Conservation (phyloP, 2,888 invertebrate species). For the Ophion obscuratus region DNA sequence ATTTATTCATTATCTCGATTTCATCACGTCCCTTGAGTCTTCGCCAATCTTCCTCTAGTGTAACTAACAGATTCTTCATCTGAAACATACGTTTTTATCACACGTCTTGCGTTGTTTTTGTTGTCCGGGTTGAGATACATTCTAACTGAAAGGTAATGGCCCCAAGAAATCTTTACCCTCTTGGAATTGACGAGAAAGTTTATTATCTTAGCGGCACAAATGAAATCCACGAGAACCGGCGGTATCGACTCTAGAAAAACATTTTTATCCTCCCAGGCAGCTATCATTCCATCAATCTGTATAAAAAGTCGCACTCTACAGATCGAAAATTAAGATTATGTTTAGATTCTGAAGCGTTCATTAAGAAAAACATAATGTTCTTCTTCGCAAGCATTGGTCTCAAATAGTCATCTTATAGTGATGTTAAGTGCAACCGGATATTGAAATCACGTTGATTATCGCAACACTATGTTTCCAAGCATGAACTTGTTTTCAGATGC, state of each 20-base stretch:
- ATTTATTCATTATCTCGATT: conserved; percentile 65
- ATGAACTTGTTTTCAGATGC: background rate
- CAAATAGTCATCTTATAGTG: too few species aligned
- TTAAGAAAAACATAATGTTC: background rate
- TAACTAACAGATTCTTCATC: conserved; percentile 66
- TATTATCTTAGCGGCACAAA: conserved; percentile 62
- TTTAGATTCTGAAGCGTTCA: background rate
- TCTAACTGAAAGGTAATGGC: background rate
- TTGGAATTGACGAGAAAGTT: conserved; percentile 64
- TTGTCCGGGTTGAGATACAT: background rate
- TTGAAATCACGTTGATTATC: background rate
- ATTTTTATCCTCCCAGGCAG: conserved; percentile 67
- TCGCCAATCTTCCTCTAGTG: conserved; percentile 66
- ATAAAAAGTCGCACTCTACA: background rate
- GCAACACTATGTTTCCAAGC: background rate
- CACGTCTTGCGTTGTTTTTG: background rate
- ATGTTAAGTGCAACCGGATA: background rate
- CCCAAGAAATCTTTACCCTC: conserved; percentile 52
- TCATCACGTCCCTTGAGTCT: conserved; percentile 56
- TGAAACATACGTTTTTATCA: conserved; percentile 28
- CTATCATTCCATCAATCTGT: conserved; percentile 69
- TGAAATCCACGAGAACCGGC: conserved; percentile 66
- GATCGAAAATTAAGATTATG: background rate
- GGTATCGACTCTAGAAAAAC: conserved; percentile 68
- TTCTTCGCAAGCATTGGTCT: background rate